Conservation (phyloP, 2,113 vertebrate species). For the Ciconia stormi region DNA sequence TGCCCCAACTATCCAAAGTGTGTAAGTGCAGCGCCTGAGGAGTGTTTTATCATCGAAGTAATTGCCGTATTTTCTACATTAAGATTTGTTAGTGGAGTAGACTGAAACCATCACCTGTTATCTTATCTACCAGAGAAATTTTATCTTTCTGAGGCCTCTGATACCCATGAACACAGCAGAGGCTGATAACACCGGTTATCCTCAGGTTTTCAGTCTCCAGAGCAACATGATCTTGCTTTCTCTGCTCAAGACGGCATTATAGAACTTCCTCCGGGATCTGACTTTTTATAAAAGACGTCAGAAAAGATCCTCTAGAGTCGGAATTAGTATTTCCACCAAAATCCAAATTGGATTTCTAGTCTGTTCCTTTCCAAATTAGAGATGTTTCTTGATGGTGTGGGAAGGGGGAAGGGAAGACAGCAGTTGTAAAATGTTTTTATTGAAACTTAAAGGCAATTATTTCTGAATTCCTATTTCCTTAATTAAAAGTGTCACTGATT, state of each 20-base stretch:
- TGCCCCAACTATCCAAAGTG: neutral
- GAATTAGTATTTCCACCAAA: neutral
- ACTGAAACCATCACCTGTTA: neutral
- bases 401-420: neutral
- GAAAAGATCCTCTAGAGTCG: neutral
- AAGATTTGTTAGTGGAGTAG: neutral
- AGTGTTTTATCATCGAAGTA: neutral
- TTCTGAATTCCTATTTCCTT: constrained; percentile 54
- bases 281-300: neutral
- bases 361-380: neutral
- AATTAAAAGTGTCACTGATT: constrained; percentile 68
- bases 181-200: neutral
- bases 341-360: neutral
- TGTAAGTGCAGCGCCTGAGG: neutral
- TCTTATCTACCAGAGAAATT: neutral
- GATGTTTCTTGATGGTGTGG: neutral
- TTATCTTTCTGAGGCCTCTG: neutral
- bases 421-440: neutral
- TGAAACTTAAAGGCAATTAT: constrained; percentile 14
- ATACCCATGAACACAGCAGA: neutral
- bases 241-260: neutral
- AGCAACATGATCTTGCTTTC: constrained; percentile 9
- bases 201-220: constrained; percentile 16
- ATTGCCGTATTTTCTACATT: constrained; percentile 10
- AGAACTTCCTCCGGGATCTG: neutral